These are phyloP conservation scores for Premnoplex brunnescens DNA, from an alignment of 2,797 vertebrate genomes.

Conservation along the genomic window DNA sequence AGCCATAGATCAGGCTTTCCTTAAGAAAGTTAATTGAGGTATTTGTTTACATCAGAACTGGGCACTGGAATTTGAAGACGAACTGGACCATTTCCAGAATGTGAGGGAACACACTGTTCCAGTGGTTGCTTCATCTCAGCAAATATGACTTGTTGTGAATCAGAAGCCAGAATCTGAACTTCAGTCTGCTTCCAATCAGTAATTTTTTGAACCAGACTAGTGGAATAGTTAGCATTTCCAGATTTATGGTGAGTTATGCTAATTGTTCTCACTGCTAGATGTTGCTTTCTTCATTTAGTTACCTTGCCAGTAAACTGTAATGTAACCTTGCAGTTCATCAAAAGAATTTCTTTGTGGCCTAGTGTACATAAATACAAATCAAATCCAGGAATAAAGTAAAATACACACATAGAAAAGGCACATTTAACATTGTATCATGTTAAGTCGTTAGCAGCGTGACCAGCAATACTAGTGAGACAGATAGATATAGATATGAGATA, in stretches of 20 bases:
- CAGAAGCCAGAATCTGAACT: neutral
- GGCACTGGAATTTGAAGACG: neutral
- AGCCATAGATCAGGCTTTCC: neutral
- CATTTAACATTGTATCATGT: accelerated
- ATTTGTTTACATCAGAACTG: neutral
- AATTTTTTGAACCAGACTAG: neutral
- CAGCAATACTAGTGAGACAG: neutral
- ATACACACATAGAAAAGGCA: neutral
- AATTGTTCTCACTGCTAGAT: neutral
- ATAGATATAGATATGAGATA: neutral
- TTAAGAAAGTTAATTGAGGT: neutral
- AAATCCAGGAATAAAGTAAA: neutral
- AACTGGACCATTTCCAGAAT: neutral
- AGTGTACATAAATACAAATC: neutral
- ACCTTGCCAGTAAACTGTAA: neutral
- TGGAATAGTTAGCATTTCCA: neutral
- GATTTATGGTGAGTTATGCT: neutral
- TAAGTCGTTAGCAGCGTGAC: neutral
- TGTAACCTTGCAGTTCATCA: neutral
- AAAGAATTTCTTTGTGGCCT: neutral
- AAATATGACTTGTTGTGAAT: neutral
- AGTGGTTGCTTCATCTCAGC: neutral
- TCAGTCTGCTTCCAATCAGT: neutral
- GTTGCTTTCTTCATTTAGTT: neutral
- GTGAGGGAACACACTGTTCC: neutral